Conservation (phyloP, 2,888 invertebrate species). For the Pocota personata region DNA sequence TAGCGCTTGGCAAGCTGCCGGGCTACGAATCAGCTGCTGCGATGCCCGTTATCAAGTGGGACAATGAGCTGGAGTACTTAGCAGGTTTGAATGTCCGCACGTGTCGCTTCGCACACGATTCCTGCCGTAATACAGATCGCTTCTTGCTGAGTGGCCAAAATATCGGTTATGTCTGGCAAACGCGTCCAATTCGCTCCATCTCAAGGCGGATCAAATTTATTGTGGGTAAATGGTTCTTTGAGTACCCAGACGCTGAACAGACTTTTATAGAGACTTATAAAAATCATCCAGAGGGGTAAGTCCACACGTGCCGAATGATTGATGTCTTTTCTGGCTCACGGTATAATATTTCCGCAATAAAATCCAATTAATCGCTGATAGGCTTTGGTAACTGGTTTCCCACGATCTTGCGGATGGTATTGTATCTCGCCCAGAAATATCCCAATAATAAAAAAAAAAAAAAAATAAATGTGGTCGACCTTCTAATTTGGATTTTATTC, state of each 20-base stretch:
- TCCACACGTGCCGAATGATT: neutral
- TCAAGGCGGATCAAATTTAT: conserved; percentile 80
- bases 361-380: conserved; percentile 13
- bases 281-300: conserved; percentile 78
- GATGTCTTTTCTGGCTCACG: neutral
- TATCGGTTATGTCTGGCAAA: conserved; percentile 80
- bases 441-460: neutral
- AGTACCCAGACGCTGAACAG: conserved; percentile 80
- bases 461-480: conserved; percentile 2
- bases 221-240: conserved; percentile 80
- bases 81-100: conserved; percentile 79
- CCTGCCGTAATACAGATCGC: conserved; percentile 79
- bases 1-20: conserved; percentile 78
- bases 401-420: neutral
- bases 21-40: conserved; percentile 78
- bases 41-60: conserved; percentile 81
- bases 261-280: conserved; percentile 78
- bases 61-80: conserved; percentile 79
- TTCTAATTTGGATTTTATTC: conserved; percentile 3
- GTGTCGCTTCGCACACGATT: conserved; percentile 80
- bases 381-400: conserved; percentile 12
- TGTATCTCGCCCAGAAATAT: neutral
- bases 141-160: conserved; percentile 80
- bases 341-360: conserved; percentile 4
- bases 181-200: conserved; percentile 80